Base-by-base conservation (phyloP, 35 echinoderm and acorn worm genomes). In the Apostichopus japonicus region DNA sequence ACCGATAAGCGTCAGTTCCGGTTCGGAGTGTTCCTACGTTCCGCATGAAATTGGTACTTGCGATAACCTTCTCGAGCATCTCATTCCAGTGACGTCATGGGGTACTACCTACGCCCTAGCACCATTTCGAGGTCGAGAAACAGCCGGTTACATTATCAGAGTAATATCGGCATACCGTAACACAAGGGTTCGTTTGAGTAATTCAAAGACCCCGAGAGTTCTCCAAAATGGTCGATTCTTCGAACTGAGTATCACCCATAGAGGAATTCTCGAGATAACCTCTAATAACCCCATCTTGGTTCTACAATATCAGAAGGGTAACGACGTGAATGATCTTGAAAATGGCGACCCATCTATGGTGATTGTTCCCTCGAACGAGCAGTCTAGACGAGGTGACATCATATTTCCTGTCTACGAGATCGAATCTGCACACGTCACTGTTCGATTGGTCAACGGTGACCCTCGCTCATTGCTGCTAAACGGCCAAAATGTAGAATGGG, bases 1-100 rank as follows among this genome's bases (percentile, higher is more conserved):
- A 79, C 90, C 90, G 11, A 79, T 91, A 19, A 91, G 90, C 67
- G 90, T 91, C 53, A 91, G 71, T 58, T 91, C 90, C 14, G 90
- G 90, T 51, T 77, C 90, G 22, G 90, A 91, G 58, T 91, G 90
- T 23, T 17, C 90, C 19, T 78, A 91, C 55, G 90, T 91, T 8
- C 90, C 90, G 4, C 51, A 13, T 23, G 55, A 79, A 16, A 58
- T 91, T 4, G 70, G 23, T 9, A 55, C 72, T 0, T 91, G 90
- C 52, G 90, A 91, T 54, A 77, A 91, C 23, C 90, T 91, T 1
- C 76, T 91, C 5, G 90, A 91, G n/a, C 73, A 91, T 13, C 58
- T 91, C 14, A 52, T 58, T 17, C 90, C 90, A 59, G 90, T 91
- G n/a, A 91, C 90, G 52, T 77, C 90, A 61, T 91, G 90, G 90